Conservation (phyloP, 2,113 vertebrate species). For the Capra hircus region DNA sequence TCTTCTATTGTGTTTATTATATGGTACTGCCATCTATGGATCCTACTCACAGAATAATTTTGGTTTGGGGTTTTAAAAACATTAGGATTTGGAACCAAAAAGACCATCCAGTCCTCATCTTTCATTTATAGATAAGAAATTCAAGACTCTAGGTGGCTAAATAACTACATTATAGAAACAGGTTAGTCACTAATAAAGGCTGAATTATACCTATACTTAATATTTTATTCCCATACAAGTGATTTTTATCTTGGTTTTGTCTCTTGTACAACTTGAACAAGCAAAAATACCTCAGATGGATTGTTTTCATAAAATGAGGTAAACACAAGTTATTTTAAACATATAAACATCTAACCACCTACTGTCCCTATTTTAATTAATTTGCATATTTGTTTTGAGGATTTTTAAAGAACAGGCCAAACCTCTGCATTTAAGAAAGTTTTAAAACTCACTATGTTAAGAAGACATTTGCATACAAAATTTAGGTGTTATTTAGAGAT, state of each 20-base stretch:
- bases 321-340: neutral
- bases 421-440: neutral
- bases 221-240: neutral
- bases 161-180: neutral
- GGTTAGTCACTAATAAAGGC: neutral
- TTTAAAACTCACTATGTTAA: neutral
- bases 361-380: neutral
- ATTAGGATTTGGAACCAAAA: neutral
- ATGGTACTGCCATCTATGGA: slow-evolving; percentile 65
- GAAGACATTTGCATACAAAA: neutral
- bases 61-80: neutral
- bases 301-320: neutral
- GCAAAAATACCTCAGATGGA: neutral
- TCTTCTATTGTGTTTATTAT: slow-evolving; percentile 45
- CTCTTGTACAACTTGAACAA: neutral
- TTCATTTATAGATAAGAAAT: neutral
- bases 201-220: neutral
- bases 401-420: neutral
- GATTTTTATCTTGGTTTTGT: neutral
- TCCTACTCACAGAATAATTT: slow-evolving; percentile 18
- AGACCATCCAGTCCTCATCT: neutral
- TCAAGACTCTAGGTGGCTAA: neutral
- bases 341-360: neutral
- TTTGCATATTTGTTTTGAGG: neutral
- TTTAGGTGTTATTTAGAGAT: neutral